Base-by-base conservation (phyloP, 2,797 vertebrate genomes). In the Anas acuta region DNA sequence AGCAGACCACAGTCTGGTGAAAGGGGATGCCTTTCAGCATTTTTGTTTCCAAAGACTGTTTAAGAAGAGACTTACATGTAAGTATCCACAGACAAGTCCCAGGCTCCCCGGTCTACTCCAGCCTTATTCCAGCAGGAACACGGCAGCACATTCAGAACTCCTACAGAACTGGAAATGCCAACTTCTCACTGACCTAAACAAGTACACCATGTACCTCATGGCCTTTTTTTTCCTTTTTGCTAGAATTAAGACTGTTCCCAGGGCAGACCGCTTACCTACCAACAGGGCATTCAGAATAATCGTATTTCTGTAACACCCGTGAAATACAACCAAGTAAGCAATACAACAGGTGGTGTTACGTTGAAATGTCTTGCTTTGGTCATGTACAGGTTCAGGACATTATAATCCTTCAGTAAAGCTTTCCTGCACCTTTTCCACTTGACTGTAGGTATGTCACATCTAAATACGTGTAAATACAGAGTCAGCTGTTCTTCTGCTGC, bases 301-400 rank as follows among this genome's bases (percentile, higher is more conserved):
- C 5, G 5, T 15, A 26, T 43, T 90, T 71, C 43, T 86, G 33
- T 2, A 7, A 81, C 5, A 51, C 1, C 21, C 12, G 5, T 14
- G 26, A 91, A 47, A 28, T 25, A 84, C 17, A 82, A 84, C 37
- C 0, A 2, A 78, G 39, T 10, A 64, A 67, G 28, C 32, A 73
- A 73, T 22, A 8, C 8, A 83, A 47, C 6, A 39, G 0, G 6
- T 2, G 41, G 8, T 2, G 1, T 30, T 56, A 64, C 1, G 3
- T 17, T 71, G 39, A 73, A 53, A 53, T 10, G 20, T 5, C 53
- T 70, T 60, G 18, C 21, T 93, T 76, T 45, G 23, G 45, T 81
- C 54, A 62, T 1, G 13, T 2, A n/a, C 19, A 81, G 58, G 13
- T 88, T 75, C 2, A 1, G 89, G n/a, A 65, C 19, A 82, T 9